These are phyloP conservation scores for Cotesia typhae DNA, from an alignment of 1,140 invertebrate species.

Conservation along the genomic window DNA sequence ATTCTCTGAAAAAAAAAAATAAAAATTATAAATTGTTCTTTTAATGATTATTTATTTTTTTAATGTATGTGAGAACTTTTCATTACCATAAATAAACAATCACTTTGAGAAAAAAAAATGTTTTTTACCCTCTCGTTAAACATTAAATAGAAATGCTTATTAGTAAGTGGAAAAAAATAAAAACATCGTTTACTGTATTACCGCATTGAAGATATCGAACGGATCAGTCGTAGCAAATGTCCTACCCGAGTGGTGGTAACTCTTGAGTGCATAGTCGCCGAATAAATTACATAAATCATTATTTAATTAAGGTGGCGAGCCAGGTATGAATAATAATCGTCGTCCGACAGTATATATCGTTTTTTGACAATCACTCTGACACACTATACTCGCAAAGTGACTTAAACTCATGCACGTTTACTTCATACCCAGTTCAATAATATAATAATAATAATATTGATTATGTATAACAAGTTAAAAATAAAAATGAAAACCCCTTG, in stretches of 20 bases:
- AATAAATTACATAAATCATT: slow-evolving; percentile 41
- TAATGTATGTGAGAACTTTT: too few relatives aligned
- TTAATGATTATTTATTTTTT: too few relatives aligned
- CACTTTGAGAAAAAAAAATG: too few relatives aligned
- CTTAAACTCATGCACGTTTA: background rate
- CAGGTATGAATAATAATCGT: slow-evolving; percentile 39
- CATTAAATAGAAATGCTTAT: background rate
- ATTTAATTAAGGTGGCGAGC: slow-evolving; percentile 40
- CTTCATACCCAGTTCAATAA: background rate
- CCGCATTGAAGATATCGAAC: slow-evolving; percentile 12
- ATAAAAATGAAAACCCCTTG: background rate
- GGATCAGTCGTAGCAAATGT: slow-evolving; percentile 19
- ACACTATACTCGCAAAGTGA: slow-evolving; percentile 19
- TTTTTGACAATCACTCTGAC: slow-evolving; percentile 34
- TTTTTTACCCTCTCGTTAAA: too few relatives aligned
- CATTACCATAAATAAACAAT: too few relatives aligned
- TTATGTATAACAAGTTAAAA: background rate
- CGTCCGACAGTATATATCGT: slow-evolving; percentile 20
- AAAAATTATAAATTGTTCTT: too few relatives aligned
- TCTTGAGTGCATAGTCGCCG: slow-evolving; percentile 12
- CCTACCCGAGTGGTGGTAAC: background rate
- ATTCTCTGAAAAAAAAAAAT: too few relatives aligned
- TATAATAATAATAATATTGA: background rate
- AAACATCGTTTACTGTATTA: slow-evolving; percentile 9
- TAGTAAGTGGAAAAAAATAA: background rate